Evolutionary conservation across 1,140 invertebrate species (phyloP), one percentile per base, ranked within the genome.

Genomic region (Wasmannia auropunctata): DNA sequence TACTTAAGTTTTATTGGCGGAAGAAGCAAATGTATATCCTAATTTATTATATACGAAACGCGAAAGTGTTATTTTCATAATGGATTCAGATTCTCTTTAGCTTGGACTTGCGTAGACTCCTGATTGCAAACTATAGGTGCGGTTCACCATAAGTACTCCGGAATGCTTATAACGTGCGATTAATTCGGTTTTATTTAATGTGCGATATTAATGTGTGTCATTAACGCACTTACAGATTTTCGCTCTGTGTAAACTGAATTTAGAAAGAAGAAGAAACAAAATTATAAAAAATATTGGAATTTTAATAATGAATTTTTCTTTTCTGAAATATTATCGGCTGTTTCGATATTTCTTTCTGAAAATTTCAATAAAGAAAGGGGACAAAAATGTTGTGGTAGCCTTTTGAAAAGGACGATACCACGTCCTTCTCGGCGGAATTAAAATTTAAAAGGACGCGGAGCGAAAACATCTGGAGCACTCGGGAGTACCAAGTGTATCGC

Each of bases 71-170:
- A 40, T 25, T 46, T 46, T 63, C 37, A 31, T 22, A 19, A n/a
- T 22, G 10, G 22, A 25, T 37, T 8, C 10, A 54, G 62, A 56
- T 31, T 79, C 31, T 63, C 62, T 85, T n/a, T 51, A 40, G n/a
- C 43, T 65, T 85, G 54, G 28, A 65, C 28, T 54, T 77, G 10
- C 34, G 62, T 65, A 16, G 1, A 69, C 19, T 79, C 1, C 77
- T 43, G 28, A 25, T 85, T 67, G n/a, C n/a, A 25, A 70, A 54
- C 3, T 51, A 54, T 28, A 10, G 54, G 19, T 40, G 54, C 25
- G 34, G 19, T 76, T 0, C 54, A 31, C n/a, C 2, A 22, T 40
- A 22, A 65, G 19, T 65, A 65, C 63, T 67, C 40, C 63, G 22
- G 1, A 25, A 16, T 3, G 11, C 25, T 43, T 67, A 6, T 6